Conservation (phyloP, 2,113 vertebrate species). For the Tetraodon nigroviridis region DNA sequence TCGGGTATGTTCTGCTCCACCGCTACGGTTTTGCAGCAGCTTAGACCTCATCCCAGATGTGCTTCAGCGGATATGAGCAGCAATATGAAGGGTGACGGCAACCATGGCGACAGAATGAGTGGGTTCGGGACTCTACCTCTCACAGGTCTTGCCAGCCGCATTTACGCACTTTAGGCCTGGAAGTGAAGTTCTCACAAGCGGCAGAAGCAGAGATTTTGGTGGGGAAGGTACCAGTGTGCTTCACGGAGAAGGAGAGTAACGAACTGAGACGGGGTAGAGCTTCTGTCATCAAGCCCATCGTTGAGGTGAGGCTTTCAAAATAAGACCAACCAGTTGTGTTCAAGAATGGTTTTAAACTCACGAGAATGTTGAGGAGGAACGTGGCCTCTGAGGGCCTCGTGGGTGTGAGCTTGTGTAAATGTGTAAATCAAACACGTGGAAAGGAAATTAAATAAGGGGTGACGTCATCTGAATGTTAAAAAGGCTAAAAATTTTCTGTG, state of each 20-base stretch:
- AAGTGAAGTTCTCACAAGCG: constrained; percentile 77
- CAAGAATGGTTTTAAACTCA: neutral
- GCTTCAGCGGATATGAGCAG: neutral
- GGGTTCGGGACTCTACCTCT: neutral
- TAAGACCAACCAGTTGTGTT: neutral
- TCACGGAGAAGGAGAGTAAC: constrained; percentile 88
- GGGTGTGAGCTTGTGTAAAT: too few species aligned
- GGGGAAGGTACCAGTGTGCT: constrained; percentile 86
- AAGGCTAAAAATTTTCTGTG: too few species aligned
- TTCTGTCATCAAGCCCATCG: constrained; percentile 81
- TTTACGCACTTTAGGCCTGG: constrained; percentile 82
- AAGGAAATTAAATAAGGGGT: too few species aligned
- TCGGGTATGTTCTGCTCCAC: constrained; percentile 70
- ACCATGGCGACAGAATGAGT: constrained; percentile 10
- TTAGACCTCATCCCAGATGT: neutral
- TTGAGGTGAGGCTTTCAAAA: constrained; percentile 76
- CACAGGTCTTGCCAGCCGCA: constrained; percentile 80
- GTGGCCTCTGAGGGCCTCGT: too few species aligned
- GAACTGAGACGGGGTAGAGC: constrained; percentile 83
- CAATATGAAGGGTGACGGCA: constrained; percentile 9
- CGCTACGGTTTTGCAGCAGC: neutral
- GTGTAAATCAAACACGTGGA: too few species aligned
- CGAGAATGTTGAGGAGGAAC: too few species aligned
- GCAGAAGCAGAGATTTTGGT: constrained; percentile 74
- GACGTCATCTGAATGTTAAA: too few species aligned